Base-by-base conservation (phyloP, 2,113 vertebrate genomes). In the Vulpes vulpes region DNA sequence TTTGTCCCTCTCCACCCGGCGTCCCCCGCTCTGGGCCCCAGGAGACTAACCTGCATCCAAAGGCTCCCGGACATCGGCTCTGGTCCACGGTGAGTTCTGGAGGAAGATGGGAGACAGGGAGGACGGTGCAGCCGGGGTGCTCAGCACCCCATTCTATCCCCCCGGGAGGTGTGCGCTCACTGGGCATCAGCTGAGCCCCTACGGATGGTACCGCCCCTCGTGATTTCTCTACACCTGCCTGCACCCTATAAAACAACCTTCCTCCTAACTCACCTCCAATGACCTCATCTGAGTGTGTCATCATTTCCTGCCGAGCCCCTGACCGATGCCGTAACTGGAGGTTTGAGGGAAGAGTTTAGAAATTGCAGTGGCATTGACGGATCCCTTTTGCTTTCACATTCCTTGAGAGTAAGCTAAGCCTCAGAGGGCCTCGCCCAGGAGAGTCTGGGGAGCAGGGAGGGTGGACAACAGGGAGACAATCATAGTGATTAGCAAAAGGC, bases 251-350 rank as follows among this genome's bases (percentile, higher is more conserved):
- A 86, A 53, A n/a, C 2, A 27, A 74, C 27, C 80, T 32, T 55
- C 73, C 95, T 43, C 32, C 73, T 78, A 69, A 71, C 64, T 93
- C 4, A 0, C 49, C 65, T 89, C 67, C 1, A n/a, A n/a, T 78
- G 5, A 88, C 83, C 87, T 81, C 3, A 95, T 78, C 14, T 49
- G 93, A 60, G 15, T 20, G 60, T 60, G 55, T 69, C 3, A 0
- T 51, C 27, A 27, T 10, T 92, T 94, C 95, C 93, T 90, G 95
- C 87, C 90, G 55, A 91, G 86, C 60, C 35, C 82, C 53, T n/a
- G 25, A 57, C 27, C 35, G 88, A 80, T 74, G 30, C 27, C 14
- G 0, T 27, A 57, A 64, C 30, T 43, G 79, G 80, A 85, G 9
- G 35, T 43, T 62, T 25, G 4, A 9, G 43, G 65, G 73, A 65